Evolutionary conservation across 2,888 invertebrate genomes (phyloP), one percentile per base, ranked within the genome.

Genomic region (Tachina fera): DNA sequence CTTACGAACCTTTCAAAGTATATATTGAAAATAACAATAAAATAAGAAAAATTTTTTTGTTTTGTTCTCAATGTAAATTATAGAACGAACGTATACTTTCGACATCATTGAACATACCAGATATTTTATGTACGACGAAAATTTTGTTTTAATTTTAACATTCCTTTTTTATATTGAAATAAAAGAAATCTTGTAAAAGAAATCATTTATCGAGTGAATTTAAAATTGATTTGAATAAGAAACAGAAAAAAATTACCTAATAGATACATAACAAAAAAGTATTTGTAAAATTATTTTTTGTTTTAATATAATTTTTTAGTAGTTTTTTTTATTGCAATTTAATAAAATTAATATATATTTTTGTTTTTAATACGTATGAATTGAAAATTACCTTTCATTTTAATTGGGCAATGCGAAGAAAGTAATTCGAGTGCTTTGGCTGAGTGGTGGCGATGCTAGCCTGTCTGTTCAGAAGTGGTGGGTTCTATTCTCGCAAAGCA

Each of bases 271-370:
- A 68, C 31, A 39, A 68, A 79, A 72, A 63, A 75, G 45, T 75
- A 70, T 67, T 67, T 78, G 58, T 74, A 70, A 43, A 63, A 75
- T 60, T 65, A 65, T 53, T 72, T 71, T 63, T 53, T 53, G 76
- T 61, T 60, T 67, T 43, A 56, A 61, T 75, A 61, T 77, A 1
- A 65, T 82, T 45, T 60, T 67, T 41, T 22, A 31, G 31, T 31
- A 31, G 31, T 80, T 75, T 67, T 79, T n/a, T 68, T 77, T 65
- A 43, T 70, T 75, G 68, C 78, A 78, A 75, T 63, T 67, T 72
- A 80, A 76, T 78, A 72, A 83, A 70, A 74, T 71, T 61, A 60
- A 76, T 65, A 81, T n/a, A 77, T 63, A 77, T 63, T 47, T 79
- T 67, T 45, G 53, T 83, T 83, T 78, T 47, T 47, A 49, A 71